Percentiles rank a stretch among this genome's conserved stretches.
Evolutionary conservation across 2,113 vertebrate genomes (phyloP).

Genomic region (Solea senegalensis): DNA sequence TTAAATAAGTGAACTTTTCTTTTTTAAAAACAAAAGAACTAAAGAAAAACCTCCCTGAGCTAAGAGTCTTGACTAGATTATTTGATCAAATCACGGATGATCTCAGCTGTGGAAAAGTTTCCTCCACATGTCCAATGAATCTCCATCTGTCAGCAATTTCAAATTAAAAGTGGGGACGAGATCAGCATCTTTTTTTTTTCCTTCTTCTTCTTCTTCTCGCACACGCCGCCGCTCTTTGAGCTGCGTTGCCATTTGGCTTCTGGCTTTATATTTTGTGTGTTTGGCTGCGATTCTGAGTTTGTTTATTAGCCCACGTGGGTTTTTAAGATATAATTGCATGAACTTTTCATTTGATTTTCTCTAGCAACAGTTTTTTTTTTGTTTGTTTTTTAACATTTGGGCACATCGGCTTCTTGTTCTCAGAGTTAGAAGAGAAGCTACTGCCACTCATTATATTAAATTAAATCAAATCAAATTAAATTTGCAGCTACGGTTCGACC

Average conservation of each 20-base stretch:
- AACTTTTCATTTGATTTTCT: constrained; percentile 15
- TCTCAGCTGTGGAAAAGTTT: constrained; percentile 46
- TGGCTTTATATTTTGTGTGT: constrained; percentile 12
- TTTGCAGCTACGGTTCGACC: too few relatives aligned
- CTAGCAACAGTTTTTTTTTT: not conserved
- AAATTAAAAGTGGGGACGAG: constrained; percentile 52
- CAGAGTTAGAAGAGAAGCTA: too few relatives aligned
- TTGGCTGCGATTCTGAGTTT: constrained; percentile 31
- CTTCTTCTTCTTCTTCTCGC: too few relatives aligned
- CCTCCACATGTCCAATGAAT: constrained; percentile 39
- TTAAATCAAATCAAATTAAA: too few relatives aligned
- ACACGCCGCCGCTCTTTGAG: constrained; percentile 8
- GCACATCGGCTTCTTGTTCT: not conserved
- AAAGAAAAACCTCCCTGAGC: too few relatives aligned
- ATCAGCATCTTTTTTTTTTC: constrained; percentile 23
- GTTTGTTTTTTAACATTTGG: not conserved
- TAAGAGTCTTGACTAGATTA: constrained; percentile 1
- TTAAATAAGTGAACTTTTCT: not conserved
- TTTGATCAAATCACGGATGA: constrained; percentile 31
- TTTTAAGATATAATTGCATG: constrained; percentile 32
- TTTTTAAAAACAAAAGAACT: not conserved
- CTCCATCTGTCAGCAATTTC: constrained; percentile 71
- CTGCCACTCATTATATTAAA: too few relatives aligned
- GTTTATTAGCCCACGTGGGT: constrained; percentile 28
- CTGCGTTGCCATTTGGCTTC: constrained; percentile 28